Percentiles rank a stretch among this genome's conserved stretches.
These are phyloP conservation scores for Thaumatotibia leucotreta DNA, from an alignment of 1,140 invertebrate species.

Conservation along the genomic window DNA sequence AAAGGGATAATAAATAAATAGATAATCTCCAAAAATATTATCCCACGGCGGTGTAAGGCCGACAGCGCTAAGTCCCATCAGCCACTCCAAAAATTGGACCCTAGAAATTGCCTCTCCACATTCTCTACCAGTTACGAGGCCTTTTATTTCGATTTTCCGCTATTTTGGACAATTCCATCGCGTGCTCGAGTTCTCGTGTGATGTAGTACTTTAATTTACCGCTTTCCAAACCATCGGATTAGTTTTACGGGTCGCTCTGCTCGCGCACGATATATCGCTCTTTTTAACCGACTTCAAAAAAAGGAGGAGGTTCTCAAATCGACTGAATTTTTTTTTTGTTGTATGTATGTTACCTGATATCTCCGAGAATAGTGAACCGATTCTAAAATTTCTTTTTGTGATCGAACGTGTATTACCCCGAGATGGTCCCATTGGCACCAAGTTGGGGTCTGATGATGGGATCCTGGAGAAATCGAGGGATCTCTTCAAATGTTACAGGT, in stretches of 20 bases:
- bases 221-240: background rate
- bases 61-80: background rate
- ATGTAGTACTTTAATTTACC: background rate
- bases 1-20: no score
- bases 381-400: no score
- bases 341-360: no score
- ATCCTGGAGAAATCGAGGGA: no score
- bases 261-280: background rate
- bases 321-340: no score
- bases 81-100: background rate
- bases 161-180: background rate
- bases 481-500: no score
- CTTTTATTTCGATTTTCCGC: constrained; percentile 10
- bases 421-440: no score
- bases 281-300: no score
- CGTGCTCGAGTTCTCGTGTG: background rate
- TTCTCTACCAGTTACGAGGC: background rate
- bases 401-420: no score
- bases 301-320: no score
- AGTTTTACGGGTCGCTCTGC: background rate
- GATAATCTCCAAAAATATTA: background rate
- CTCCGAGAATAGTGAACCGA: no score
- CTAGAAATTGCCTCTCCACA: background rate
- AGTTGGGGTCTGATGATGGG: no score
- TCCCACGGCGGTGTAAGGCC: background rate